Evolutionary conservation across 2,797 vertebrate species (phyloP).

Genomic region (Coranthus polyacanthus): DNA sequence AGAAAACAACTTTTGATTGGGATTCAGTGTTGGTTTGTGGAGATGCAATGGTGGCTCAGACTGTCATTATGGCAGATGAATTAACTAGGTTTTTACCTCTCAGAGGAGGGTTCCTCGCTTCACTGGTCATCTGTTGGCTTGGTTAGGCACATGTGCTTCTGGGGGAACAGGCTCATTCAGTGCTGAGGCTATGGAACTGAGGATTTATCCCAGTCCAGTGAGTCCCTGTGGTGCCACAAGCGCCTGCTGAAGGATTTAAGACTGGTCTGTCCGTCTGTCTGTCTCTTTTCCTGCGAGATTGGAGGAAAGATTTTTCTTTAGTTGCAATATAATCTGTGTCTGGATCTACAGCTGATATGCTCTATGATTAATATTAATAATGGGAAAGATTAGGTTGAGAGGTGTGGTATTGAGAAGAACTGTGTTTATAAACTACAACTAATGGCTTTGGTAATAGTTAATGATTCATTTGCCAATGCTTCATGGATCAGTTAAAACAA

Average conservation of each 20-base stretch:
- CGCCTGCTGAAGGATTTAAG: conserved; percentile 76
- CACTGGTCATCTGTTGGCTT: conserved; percentile 70
- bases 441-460: background rate
- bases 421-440: background rate
- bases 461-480: background rate
- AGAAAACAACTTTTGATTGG: conserved; percentile 50
- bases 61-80: conserved; percentile 74
- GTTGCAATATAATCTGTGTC: conserved; percentile 51
- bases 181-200: conserved; percentile 68
- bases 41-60: conserved; percentile 50
- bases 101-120: conserved; percentile 66
- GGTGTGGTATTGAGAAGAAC: conserved; percentile 38
- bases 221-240: conserved; percentile 70
- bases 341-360: conserved; percentile 42
- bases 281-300: conserved; percentile 45
- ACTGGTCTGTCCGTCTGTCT: conserved; percentile 57
- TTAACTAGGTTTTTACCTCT: conserved; percentile 75
- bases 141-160: conserved; percentile 70
- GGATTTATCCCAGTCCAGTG: conserved; percentile 84
- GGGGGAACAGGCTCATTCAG: conserved; percentile 73
- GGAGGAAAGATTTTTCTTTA: conserved; percentile 40
- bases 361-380: conserved; percentile 43
- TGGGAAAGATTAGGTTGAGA: conserved; percentile 32
- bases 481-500: background rate
- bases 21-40: conserved; percentile 55